Conservation (phyloP, 2,888 invertebrate genomes). For the Drosophila kokeensis region DNA sequence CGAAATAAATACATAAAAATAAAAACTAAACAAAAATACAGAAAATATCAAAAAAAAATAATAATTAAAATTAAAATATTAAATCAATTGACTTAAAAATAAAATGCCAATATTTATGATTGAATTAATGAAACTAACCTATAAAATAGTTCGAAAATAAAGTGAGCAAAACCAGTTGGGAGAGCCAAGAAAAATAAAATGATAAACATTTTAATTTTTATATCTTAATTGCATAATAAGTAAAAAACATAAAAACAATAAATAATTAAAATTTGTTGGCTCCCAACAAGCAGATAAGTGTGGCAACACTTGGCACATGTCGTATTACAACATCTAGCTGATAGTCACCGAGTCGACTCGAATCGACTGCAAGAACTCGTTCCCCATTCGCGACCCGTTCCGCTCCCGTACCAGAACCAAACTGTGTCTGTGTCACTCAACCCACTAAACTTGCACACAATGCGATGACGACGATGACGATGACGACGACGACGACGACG, state of each 20-base stretch:
- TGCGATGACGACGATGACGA: conserved; percentile 41
- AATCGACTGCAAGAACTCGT: conserved; percentile 49
- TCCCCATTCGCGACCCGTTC: conserved; percentile 55
- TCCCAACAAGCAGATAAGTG: neutral
- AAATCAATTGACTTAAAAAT: neutral
- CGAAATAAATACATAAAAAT: neutral
- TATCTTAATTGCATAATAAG: too few relatives aligned
- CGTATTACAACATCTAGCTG: conserved; percentile 41
- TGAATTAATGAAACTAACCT: neutral
- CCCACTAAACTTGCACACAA: conserved; percentile 78
- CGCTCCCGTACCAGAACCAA: conserved; percentile 64
- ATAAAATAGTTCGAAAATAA: neutral
- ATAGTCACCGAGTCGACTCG: conserved; percentile 14
- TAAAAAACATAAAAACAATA: too few relatives aligned
- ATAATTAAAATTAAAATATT: neutral
- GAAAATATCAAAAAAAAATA: neutral
- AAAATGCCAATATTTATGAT: neutral
- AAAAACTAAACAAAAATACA: neutral
- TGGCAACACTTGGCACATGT: conserved; percentile 47
- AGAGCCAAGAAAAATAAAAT: too few relatives aligned
- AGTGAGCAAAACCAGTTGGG: neutral
- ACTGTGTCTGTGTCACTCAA: conserved; percentile 80
- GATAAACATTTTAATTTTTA: too few relatives aligned
- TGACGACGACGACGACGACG: conserved; percentile 21
- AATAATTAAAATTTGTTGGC: neutral